Conservation (phyloP, 2,888 invertebrate species). For the Pemphredon lugubris region DNA sequence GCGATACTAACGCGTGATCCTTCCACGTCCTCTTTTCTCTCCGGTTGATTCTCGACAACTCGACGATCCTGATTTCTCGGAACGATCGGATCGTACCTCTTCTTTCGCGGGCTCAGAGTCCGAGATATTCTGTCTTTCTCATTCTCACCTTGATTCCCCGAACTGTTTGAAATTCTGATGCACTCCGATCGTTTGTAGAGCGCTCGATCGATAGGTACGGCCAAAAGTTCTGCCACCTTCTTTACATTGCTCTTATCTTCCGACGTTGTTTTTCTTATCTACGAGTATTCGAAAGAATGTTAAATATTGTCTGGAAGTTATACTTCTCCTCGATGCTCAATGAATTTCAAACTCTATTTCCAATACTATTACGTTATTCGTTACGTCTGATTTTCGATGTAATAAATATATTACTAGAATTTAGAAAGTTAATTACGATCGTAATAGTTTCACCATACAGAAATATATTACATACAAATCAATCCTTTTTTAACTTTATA, state of each 20-base stretch:
- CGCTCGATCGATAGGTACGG: constrained; percentile 49
- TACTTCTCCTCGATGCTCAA: too few relatives aligned
- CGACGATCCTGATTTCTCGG: constrained; percentile 1
- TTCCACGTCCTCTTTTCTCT: not conserved
- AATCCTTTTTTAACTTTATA: too few relatives aligned
- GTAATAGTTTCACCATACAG: too few relatives aligned
- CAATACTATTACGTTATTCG: too few relatives aligned
- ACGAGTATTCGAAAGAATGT: not conserved
- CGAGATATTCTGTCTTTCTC: constrained; percentile 29
- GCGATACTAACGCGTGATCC: not conserved
- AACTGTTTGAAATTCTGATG: constrained; percentile 58
- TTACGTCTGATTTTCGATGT: too few relatives aligned
- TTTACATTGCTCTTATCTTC: constrained; percentile 64
- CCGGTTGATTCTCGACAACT: too few relatives aligned
- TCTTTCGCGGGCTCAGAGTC: constrained; percentile 45
- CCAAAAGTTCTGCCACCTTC: constrained; percentile 69
- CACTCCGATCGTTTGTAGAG: constrained; percentile 61
- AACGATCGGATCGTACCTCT: constrained; percentile 14
- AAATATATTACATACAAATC: too few relatives aligned
- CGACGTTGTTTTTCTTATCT: constrained; percentile 65
- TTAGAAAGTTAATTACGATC: too few relatives aligned
- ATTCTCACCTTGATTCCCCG: constrained; percentile 47
- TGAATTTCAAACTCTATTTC: too few relatives aligned
- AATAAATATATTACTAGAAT: too few relatives aligned
- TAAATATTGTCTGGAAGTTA: too few relatives aligned